A percentile compares a stretch with the other conserved stretches of the same genome.
Evolutionary conservation across 2,888 invertebrate genomes (phyloP).

Genomic region (Uropetala carovei): DNA sequence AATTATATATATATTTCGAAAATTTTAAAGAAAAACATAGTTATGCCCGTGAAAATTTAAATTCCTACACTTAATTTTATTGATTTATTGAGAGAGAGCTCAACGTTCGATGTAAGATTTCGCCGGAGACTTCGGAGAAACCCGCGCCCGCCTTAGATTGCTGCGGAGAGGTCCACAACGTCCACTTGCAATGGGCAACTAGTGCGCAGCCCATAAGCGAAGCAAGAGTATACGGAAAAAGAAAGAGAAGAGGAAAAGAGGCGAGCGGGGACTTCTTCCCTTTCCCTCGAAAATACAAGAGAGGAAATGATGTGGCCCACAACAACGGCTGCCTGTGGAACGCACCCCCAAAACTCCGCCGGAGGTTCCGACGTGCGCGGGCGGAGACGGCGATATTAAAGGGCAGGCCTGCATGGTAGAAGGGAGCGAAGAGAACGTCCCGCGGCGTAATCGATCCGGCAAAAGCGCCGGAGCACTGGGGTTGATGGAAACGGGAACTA

Average conservation of each 20-base stretch:
- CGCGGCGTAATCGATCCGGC: not conserved
- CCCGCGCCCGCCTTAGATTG: slow-evolving; percentile 20
- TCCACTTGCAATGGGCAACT: too few species aligned
- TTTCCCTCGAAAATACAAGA: not conserved
- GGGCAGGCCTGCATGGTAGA: not conserved
- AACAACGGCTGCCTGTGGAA: slow-evolving; percentile 82
- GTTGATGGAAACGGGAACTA: too few species aligned
- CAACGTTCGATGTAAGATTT: slow-evolving; percentile 46
- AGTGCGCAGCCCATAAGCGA: not conserved
- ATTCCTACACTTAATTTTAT: not conserved
- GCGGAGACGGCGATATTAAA: not conserved
- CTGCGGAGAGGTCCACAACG: too few species aligned
- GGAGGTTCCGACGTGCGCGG: not conserved
- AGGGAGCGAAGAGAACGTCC: not conserved
- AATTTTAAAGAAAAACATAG: too few species aligned
- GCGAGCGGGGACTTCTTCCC: slow-evolving; percentile 17
- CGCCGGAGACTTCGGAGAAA: slow-evolving; percentile 50
- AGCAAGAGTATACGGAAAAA: not conserved
- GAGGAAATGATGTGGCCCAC: slow-evolving; percentile 77
- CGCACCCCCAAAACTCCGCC: not conserved
- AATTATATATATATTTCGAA: too few species aligned
- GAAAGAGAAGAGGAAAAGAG: not conserved
- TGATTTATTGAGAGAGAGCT: not conserved
- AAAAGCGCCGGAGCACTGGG: too few species aligned
- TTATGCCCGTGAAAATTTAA: too few species aligned